phyloP scores from a whole-genome alignment of 92 coral and sea anemone genomes.

The Actinernus sp. region DNA sequence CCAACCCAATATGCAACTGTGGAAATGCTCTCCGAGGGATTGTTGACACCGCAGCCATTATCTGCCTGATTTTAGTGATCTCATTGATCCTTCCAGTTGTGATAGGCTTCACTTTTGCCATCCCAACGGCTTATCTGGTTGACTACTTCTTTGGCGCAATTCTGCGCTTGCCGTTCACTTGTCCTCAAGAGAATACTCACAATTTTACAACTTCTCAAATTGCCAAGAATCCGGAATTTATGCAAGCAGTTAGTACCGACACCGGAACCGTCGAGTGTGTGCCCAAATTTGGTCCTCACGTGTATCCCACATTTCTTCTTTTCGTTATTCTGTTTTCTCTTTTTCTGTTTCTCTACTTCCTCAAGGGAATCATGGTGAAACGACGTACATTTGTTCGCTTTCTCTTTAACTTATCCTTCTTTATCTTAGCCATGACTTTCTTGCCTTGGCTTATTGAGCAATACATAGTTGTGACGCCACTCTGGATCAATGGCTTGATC shows the following conservation, averaged over 20 bases:
- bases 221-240: slow-evolving; percentile 17
- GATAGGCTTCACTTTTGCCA: slow-evolving; percentile 52
- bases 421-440: slow-evolving; percentile 69
- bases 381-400: slow-evolving; percentile 23
- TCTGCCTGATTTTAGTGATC: slow-evolving; percentile 31
- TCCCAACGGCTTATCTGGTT: slow-evolving; percentile 69
- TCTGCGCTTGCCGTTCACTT: slow-evolving; percentile 68
- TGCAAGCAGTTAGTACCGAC: slow-evolving; percentile 3
- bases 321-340: slow-evolving; percentile 7
- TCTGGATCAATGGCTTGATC: slow-evolving; percentile 22
- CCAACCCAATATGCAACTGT: slow-evolving; percentile 64
- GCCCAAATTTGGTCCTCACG: slow-evolving; percentile 41
- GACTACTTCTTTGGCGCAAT: slow-evolving; percentile 73
- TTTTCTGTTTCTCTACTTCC: slow-evolving; percentile 20
- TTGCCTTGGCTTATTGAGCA: slow-evolving; percentile 84
- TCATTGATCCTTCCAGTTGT: slow-evolving; percentile 65
- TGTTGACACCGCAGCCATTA: slow-evolving; percentile 40
- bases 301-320: slow-evolving; percentile 25
- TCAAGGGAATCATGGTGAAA: slow-evolving; percentile 3
- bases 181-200: slow-evolving; percentile 44
- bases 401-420: slow-evolving; percentile 31
- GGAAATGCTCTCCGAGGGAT: slow-evolving; percentile 63
- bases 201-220: slow-evolving; percentile 51
- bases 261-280: slow-evolving; percentile 25
- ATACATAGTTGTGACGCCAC: slow-evolving; percentile 62